Evolutionary conservation across 2,797 vertebrate species (phyloP).

Genomic region (Myotis vivesi): DNA sequence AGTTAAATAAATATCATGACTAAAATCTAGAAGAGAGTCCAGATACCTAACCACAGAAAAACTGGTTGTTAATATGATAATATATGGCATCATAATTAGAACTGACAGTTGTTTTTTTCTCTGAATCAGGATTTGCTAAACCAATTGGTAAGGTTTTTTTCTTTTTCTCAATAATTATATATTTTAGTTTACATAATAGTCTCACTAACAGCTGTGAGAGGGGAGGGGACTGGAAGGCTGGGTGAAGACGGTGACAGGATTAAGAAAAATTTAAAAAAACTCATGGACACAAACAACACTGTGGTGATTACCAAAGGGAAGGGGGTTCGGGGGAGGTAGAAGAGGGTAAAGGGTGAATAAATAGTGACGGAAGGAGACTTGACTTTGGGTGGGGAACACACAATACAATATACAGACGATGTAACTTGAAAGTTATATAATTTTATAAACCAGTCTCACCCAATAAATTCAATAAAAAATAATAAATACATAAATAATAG

Average conservation of each 20-base stretch:
- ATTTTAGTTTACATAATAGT: not conserved
- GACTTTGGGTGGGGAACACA: not conserved
- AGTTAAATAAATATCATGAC: not conserved
- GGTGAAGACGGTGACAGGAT: not conserved
- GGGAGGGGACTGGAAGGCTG: not conserved
- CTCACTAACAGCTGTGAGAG: not conserved
- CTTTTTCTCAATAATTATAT: not conserved
- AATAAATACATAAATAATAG: not conserved
- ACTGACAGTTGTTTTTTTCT: not conserved
- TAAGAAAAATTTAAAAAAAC: not conserved
- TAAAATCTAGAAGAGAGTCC: not conserved
- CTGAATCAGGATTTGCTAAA: constrained; percentile 35
- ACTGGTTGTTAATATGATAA: not conserved
- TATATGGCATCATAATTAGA: not conserved
- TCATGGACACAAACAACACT: not conserved
- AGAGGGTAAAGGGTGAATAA: not conserved
- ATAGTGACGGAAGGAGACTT: not conserved
- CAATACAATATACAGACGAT: not conserved
- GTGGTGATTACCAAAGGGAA: not conserved
- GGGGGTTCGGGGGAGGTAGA: not conserved
- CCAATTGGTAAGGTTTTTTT: not conserved
- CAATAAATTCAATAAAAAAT: not conserved
- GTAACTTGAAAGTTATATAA: not conserved
- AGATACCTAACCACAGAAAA: not conserved
- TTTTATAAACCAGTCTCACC: not conserved